Evolutionary conservation across 2,113 vertebrate genomes (phyloP), one percentile per base, ranked within the genome.

Genomic region (Otolemur garnettii): DNA sequence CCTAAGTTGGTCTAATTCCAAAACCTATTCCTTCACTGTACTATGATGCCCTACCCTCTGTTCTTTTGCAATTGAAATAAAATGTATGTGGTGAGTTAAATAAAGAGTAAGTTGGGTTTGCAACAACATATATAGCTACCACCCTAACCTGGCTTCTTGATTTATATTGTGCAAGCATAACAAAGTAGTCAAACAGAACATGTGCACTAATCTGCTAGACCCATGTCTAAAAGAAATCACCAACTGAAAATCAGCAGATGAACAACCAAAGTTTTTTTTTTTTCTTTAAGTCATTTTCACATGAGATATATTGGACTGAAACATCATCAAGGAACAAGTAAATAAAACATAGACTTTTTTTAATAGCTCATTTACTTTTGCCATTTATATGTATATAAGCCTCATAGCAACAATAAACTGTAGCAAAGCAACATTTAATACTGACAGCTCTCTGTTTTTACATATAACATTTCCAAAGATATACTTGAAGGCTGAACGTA

Each of bases 341-440:
- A 78, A 90, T 57, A 94, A 87, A 78, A n/a, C 4, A 93, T 1
- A 75, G 8, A 66, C 24, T 33, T 59, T 62, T 89, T 85, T 87
- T 14, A 86, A 86, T 71, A 87, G 94, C 4, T 71, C 17, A 42
- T 83, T 96, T 95, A 78, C 22, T 94, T 94, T 57, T 87, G 13
- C 35, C 60, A 7, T 45, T 78, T 87, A 91, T 14, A 45, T 87
- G 87, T 14, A 45, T 64, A 72, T 28, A 93, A 91, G 89, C 19
- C 62, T 66, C 59, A 13, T 6, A 60, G 62, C 50, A 93, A 75
- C n/a, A 86, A 86, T 55, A 84, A 95, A 88, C 78, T 87, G 9
- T 3, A 83, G 19, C 30, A 90, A 93, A 91, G 11, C 35, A 81
- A 28, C n/a, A 75, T 75, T 85, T 91, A 71, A 89, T 90, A 86